Evolutionary conservation across 1,140 invertebrate genomes (phyloP), one percentile per base, ranked within the genome.

Genomic region (Homalodisca vitripennis): DNA sequence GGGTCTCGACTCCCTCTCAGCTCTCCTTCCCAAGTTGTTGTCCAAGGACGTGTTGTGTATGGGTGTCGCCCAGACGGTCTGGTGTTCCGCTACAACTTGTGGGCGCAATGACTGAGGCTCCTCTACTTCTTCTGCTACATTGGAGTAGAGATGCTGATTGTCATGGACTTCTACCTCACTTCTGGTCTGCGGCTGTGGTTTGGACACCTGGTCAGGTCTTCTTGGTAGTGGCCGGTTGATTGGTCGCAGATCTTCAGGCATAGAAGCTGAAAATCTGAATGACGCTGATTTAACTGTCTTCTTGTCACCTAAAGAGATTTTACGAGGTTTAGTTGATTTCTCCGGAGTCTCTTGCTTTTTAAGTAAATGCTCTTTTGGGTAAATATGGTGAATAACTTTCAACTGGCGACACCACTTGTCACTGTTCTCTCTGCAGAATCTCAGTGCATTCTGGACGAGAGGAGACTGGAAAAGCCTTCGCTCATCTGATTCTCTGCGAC

Each of bases 331-430:
- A 29, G 69, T 69, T 51, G 48, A 3, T n/a, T 26, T 51, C 64
- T 72, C 70, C 29, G 17, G n/a, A 10, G 32, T 69, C 30, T 27
- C 65, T 66, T 66, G 47, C 46, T 20, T 31, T 31, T 24, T 32
- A 1, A 14, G 3, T 29, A 46, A 3, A 2, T 26, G 26, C 47
- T 64, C 30, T n/a, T 65, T 60, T 1, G 72, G 72, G 66, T 73
- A 73, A 32, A 73, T 73, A 34, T 73, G 70, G 46, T 73, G 72
- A 20, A 73, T 73, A n/a, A 73, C 53, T 67, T 73, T 73, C n/a
- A 73, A 55, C 53, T 73, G 72, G 47, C 68, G 64, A 29, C 67
- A 66, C 72, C 72, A 73, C 53, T 66, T 64, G 46, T 73, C 72
- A 57, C 70, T 65, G 29, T 71, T 71, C 55, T 69, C 67, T 0